Base-by-base conservation (phyloP, 1,140 invertebrate species). In the Cotesia typhae region DNA sequence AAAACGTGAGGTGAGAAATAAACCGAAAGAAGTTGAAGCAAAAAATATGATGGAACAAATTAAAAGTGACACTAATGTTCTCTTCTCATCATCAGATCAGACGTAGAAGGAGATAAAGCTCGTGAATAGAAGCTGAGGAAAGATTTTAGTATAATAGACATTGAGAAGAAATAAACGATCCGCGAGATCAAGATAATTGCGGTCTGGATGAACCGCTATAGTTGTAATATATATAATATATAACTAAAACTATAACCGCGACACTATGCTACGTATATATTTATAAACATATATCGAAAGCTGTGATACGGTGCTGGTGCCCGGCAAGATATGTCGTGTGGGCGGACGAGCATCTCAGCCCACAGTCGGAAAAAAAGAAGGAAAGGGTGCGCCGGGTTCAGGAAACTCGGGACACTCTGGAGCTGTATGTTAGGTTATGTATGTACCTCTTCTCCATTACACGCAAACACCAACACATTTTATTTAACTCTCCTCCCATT, bases 301-400 rank as follows among this genome's bases (percentile, higher is more conserved):
- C 28, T 17, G 51, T 20, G 51, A 47, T 63, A 35, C 36, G 65
- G 71, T 71, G 71, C 71, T 77, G 75, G 61, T 78, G 66, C 75
- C 72, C 74, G 76, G 76, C 60, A 41, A 59, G 75, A 78, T 72
- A 73, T 76, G 69, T 57, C 60, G 77, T 52, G 81, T 83, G 77
- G 81, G 81, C 78, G 80, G 72, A 77, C 74, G 71, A 75, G 55
- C 66, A 76, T 77, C 71, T 74, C 77, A 52, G 71, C 75, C 73
- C 73, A 79, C 78, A 72, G 28, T 7, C 37, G 36, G 55, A 10
- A 64, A 73, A 73, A 47, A 57, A 64, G 68, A 61, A 67, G 61
- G 72, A 75, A 38, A 77, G 74, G 75, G 77, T 77, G 75, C 74
- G 77, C 64, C 77, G 51, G 55, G 69, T 71, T 71, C 67, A 74